Base-by-base conservation (phyloP, 2,797 vertebrate species). In the Zenarchopterus dispar region DNA sequence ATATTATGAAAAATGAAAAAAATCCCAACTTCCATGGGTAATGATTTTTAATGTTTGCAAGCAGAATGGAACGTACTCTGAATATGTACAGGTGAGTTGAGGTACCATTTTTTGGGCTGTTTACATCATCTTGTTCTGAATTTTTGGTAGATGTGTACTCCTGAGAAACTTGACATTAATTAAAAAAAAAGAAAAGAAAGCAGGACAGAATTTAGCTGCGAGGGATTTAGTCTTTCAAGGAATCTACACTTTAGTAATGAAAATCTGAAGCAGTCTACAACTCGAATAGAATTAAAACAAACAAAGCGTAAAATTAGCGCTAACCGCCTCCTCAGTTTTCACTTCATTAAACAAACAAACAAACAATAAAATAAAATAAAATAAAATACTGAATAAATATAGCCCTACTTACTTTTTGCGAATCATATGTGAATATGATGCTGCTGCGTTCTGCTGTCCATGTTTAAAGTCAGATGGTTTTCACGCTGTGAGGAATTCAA, bases 241-340 rank as follows among this genome's bases (percentile, higher is more conserved):
- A 84, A 77, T 77, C 55, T 62, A 78, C 42, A 42, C 60, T 59
- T 59, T 56, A 46, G 66, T 64, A 78, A 90, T 80, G 36, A 39
- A 39, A 63, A 66, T 48, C 9, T 48, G 16, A 36, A 59, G 17
- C 9, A 8, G 48, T 22, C 13, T 26, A 16, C 8, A 39, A 54
- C 28, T 46, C 49, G 81, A 80, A 83, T 65, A 80, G 74, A 89
- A 85, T 88, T 76, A 77, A 84, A 85, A 65, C 51, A 80, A 88
- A 84, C 73, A 81, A 82, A 81, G 73, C 60, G 17, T 70, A 66
- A 88, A 87, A 89, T 90, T 82, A 78, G 67, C 4, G 13, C 55
- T 77, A 78, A 88, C 75, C 81, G 75, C 64, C 67, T 50, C 70
- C 8, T 54, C 46, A 55, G 21, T 82, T 85, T 88, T 46, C 46